phyloP scores from a whole-genome alignment of 2,888 invertebrate genomes.

The Keiferia lycopersicella region DNA sequence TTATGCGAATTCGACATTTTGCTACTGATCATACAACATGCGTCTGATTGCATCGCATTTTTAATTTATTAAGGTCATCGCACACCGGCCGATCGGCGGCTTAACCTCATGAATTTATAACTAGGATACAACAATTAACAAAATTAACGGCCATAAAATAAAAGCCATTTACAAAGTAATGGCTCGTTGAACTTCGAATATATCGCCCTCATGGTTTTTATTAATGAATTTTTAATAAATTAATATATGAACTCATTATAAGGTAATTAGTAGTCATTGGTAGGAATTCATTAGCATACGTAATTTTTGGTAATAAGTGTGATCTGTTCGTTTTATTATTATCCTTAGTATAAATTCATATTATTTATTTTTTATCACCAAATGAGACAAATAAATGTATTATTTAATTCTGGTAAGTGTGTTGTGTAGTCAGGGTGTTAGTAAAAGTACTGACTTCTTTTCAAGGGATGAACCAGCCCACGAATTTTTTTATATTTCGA shows the following conservation, averaged over 20 bases:
- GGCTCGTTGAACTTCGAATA: slow-evolving; percentile 49
- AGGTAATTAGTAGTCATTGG: slow-evolving; percentile 66
- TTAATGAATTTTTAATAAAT: slow-evolving; percentile 74
- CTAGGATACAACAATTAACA: slow-evolving; percentile 67
- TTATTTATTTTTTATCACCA: not conserved
- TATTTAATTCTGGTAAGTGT: too few species aligned
- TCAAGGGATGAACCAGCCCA: too few species aligned
- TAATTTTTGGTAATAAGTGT: slow-evolving; percentile 13
- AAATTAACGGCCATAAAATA: slow-evolving; percentile 56
- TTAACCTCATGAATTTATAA: slow-evolving; percentile 65
- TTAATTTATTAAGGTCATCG: slow-evolving; percentile 35
- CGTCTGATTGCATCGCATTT: not conserved
- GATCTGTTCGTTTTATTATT: not conserved
- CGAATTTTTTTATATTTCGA: too few species aligned
- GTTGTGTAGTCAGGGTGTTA: too few species aligned
- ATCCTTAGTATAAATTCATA: not conserved
- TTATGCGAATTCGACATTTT: too few species aligned
- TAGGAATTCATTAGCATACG: slow-evolving; percentile 47
- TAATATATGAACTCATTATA: slow-evolving; percentile 74
- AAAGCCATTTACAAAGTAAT: slow-evolving; percentile 52
- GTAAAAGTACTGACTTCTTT: too few species aligned
- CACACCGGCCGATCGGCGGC: slow-evolving; percentile 41
- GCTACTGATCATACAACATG: not conserved
- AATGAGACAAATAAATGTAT: not conserved
- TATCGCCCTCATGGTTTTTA: slow-evolving; percentile 55